A percentile compares a stretch with the other conserved stretches of the same genome.
phyloP scores from a whole-genome alignment of 92 coral and sea anemone genomes.

The Actinostola sp. region DNA sequence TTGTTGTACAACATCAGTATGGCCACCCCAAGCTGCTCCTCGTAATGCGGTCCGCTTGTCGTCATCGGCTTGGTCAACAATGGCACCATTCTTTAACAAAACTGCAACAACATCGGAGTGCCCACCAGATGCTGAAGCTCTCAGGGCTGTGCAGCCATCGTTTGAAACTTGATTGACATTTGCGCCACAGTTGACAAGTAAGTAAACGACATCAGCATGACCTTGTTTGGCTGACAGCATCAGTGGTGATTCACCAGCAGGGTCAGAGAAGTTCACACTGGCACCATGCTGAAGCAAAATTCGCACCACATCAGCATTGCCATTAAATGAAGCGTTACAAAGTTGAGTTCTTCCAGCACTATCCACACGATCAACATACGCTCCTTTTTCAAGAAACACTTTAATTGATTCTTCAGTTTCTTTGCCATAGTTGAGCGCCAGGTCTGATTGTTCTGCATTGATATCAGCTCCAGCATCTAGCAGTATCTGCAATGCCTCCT shows the following conservation, averaged over 20 bases:
- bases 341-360: slow-evolving; percentile 87
- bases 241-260: slow-evolving; percentile 89
- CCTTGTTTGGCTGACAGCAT: slow-evolving; percentile 95
- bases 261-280: slow-evolving; percentile 87
- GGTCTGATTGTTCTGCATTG: slow-evolving; percentile 38
- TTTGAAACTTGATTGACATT: slow-evolving; percentile 79
- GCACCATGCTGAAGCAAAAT: slow-evolving; percentile 95
- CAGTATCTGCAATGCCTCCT: slow-evolving; percentile 74
- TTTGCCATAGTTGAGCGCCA: slow-evolving; percentile 56
- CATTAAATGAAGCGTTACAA: slow-evolving; percentile 90
- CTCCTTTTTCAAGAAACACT: slow-evolving; percentile 69
- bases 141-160: slow-evolving; percentile 92
- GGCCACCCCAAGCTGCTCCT: slow-evolving; percentile 99
- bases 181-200: slow-evolving; percentile 97
- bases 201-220: slow-evolving; percentile 87
- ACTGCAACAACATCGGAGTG: slow-evolving; percentile 94
- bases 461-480: slow-evolving; percentile 79
- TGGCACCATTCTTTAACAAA: slow-evolving; percentile 82
- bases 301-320: slow-evolving; percentile 77
- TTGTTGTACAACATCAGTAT: slow-evolving; percentile 82
- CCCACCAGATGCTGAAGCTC: slow-evolving; percentile 95
- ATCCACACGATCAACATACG: slow-evolving; percentile 81
- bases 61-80: slow-evolving; percentile 90
- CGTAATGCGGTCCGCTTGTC: slow-evolving; percentile 94
- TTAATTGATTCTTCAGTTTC: slow-evolving; percentile 75